Evolutionary conservation across 2,113 vertebrate genomes (phyloP).

Genomic region (Corvus cornix): DNA sequence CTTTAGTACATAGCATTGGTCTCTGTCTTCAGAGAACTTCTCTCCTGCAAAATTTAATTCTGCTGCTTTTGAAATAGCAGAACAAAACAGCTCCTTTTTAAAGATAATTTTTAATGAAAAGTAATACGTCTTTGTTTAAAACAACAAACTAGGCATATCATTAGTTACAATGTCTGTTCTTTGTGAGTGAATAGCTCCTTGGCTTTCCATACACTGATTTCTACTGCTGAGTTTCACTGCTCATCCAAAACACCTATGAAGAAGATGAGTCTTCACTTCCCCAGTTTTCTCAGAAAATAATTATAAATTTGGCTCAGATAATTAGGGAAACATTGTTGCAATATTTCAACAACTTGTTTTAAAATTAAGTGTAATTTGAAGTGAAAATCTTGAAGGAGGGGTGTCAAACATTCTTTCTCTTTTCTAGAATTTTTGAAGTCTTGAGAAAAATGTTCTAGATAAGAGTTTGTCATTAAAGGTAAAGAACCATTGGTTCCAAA

Average conservation of each 20-base stretch:
- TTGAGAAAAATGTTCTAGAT: neutral
- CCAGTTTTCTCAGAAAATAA: neutral
- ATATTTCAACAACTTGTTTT: neutral
- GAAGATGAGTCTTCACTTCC: neutral
- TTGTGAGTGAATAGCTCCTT: neutral
- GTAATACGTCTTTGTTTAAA: neutral
- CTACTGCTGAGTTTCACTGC: neutral
- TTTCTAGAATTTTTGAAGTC: neutral
- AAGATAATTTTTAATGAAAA: constrained; percentile 1
- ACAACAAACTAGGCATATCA: neutral
- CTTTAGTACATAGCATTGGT: neutral
- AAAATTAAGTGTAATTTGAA: neutral
- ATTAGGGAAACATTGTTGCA: neutral
- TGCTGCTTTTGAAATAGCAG: neutral
- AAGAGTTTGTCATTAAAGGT: neutral
- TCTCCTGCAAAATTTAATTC: constrained; percentile 8
- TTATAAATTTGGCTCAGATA: neutral
- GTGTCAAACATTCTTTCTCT: neutral
- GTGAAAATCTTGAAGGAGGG: rapidly evolving
- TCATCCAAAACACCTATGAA: neutral
- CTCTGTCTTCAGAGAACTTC: neutral
- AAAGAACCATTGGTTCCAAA: neutral
- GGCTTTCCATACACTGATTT: neutral
- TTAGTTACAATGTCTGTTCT: neutral
- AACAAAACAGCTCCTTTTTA: neutral